A percentile compares a stretch with the other conserved stretches of the same genome.
phyloP scores from a whole-genome alignment of 2,797 vertebrate genomes.

The Enteromius thamalakanensis region DNA sequence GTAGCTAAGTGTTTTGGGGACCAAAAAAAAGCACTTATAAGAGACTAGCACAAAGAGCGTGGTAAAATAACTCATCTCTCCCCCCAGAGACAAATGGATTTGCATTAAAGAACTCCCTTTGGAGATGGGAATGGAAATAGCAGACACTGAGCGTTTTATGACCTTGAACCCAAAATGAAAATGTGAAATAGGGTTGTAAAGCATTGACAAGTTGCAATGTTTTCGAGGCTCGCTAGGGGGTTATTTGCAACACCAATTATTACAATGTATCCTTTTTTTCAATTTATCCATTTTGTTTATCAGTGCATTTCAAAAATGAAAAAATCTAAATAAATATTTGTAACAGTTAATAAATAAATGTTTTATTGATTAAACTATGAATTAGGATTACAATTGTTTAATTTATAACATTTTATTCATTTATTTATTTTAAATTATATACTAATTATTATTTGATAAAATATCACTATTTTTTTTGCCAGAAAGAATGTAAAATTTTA shows the following conservation, averaged over 20 bases:
- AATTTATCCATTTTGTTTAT: background rate
- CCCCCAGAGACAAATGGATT: conserved; percentile 34
- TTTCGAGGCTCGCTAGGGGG: background rate
- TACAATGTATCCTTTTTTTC: background rate
- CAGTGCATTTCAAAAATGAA: background rate
- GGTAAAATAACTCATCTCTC: conserved; percentile 25
- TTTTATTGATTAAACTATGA: background rate
- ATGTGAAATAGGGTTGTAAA: background rate
- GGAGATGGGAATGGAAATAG: conserved; percentile 25
- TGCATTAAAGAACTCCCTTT: conserved; percentile 37
- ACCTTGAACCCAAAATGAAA: background rate
- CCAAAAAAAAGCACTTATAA: conserved; percentile 9
- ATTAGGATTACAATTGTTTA: background rate
- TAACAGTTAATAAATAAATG: background rate
- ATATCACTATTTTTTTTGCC: background rate
- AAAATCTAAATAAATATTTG: background rate
- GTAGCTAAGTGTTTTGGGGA: conserved; percentile 4
- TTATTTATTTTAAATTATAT: background rate
- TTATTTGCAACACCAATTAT: background rate
- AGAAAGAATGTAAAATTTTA: background rate
- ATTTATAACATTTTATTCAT: background rate
- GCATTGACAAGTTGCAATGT: background rate
- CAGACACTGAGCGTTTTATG: conserved; percentile 8
- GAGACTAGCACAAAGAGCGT: conserved; percentile 14
- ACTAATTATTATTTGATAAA: background rate